Percentiles rank a stretch among this genome's conserved stretches.
phyloP scores from a whole-genome alignment of 2,888 invertebrate species.

The Trisateles emortualis region DNA sequence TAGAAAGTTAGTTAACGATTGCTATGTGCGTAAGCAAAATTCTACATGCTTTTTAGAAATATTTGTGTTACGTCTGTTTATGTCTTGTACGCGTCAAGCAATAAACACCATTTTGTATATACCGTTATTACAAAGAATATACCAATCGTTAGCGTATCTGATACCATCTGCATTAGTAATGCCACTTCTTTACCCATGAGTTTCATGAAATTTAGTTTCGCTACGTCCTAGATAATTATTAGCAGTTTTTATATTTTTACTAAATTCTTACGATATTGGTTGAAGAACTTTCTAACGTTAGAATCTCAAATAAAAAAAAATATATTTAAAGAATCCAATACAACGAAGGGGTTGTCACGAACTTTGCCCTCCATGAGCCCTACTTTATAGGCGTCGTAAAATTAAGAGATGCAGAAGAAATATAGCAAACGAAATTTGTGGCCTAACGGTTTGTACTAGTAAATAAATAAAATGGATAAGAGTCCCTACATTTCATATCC shows the following conservation, averaged over 20 bases:
- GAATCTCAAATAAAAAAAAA: constrained; percentile 5
- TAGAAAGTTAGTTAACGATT: constrained; percentile 22
- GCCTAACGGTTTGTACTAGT: constrained; percentile 26
- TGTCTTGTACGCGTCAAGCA: constrained; percentile 17
- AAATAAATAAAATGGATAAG: constrained; percentile 44
- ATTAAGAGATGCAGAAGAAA: constrained; percentile 9
- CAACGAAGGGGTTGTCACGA: constrained; percentile 1
- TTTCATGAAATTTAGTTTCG: constrained; percentile 36
- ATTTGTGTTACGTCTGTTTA: constrained; percentile 11
- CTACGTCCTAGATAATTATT: constrained; percentile 33
- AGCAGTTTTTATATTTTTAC: constrained; percentile 6
- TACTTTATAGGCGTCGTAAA: constrained; percentile 17
- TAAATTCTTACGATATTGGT: constrained; percentile 1
- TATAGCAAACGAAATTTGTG: constrained; percentile 18
- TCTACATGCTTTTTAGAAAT: constrained; percentile 13
- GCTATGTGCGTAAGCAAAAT: constrained; percentile 8
- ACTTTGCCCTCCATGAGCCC: constrained; percentile 1
- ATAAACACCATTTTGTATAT: constrained; percentile 27
- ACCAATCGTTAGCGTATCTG: constrained; percentile 41
- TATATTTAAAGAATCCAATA: constrained; percentile 11
- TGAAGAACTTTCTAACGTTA: constrained; percentile 9
- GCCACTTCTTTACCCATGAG: constrained; percentile 34
- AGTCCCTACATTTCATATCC: constrained; percentile 47
- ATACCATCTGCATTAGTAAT: constrained; percentile 38
- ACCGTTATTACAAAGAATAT: constrained; percentile 42